Conservation (phyloP, 1,140 invertebrate species). For the Ridgeia piscesae region DNA sequence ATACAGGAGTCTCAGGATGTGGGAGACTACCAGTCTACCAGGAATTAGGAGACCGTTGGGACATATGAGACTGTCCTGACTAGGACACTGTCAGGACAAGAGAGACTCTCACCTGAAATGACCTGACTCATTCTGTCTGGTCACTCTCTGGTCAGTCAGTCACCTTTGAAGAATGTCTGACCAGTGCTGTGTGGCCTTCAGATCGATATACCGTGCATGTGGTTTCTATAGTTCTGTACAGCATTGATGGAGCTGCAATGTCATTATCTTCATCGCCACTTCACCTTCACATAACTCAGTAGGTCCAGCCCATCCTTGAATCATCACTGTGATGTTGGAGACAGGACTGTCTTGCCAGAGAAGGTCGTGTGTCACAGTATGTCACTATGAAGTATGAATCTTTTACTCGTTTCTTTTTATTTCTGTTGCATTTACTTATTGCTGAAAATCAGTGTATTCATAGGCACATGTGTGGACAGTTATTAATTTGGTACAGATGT, state of each 20-base stretch:
- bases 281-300: neutral
- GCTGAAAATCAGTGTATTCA: neutral
- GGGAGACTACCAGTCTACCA: too few species aligned
- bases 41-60: too few species aligned
- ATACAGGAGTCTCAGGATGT: too few species aligned
- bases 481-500: neutral
- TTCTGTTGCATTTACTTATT: neutral
- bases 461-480: neutral
- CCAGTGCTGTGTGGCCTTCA: neutral
- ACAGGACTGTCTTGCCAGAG: neutral
- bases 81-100: too few species aligned
- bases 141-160: neutral
- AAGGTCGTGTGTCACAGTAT: neutral
- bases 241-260: neutral
- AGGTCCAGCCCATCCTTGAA: neutral
- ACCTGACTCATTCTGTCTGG: neutral
- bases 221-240: neutral
- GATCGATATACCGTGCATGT: neutral
- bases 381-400: too few species aligned
- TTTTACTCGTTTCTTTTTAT: neutral
- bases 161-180: neutral
- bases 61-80: too few species aligned
- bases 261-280: neutral
- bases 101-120: neutral
- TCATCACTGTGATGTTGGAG: neutral